phyloP scores from a whole-genome alignment of 23 tunicate species.

The Halocynthia aurantium region DNA sequence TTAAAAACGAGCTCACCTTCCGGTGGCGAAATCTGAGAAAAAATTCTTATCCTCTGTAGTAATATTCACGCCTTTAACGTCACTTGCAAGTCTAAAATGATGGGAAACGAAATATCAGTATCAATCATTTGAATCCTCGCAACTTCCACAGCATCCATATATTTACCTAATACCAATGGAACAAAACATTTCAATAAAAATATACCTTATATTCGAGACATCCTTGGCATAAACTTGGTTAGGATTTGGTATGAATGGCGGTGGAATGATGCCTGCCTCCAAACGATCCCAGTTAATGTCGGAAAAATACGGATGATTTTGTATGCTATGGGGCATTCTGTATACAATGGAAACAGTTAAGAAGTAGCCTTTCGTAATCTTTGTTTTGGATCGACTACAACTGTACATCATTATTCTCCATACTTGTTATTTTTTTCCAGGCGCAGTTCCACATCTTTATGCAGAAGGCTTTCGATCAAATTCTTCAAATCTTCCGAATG shows the following conservation, averaged over 20 bases:
- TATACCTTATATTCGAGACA: constrained; percentile 62
- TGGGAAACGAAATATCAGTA: background rate
- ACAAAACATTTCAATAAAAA: background rate
- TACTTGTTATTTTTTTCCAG: constrained; percentile 58
- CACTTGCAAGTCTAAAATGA: constrained; percentile 36
- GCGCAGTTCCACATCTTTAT: constrained; percentile 45
- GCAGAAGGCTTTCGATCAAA: constrained; percentile 53
- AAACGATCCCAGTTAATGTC: constrained; percentile 82
- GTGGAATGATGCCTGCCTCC: constrained; percentile 66
- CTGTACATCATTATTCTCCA: background rate
- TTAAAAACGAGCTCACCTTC: constrained; percentile 35
- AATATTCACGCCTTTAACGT: constrained; percentile 52
- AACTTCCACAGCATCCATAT: background rate
- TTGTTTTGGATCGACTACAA: too few relatives aligned
- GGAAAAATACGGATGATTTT: constrained; percentile 69
- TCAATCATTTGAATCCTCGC: background rate
- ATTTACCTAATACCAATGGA: background rate
- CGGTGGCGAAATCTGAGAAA: constrained; percentile 57
- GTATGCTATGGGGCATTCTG: constrained; percentile 32
- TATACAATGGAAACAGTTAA: background rate
- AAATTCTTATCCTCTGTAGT: constrained; percentile 57
- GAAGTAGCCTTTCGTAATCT: too few relatives aligned
- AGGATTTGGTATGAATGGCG: constrained; percentile 71
- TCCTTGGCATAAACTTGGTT: constrained; percentile 81
- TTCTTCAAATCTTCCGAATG: constrained; percentile 32